Evolutionary conservation across 2,113 vertebrate genomes (phyloP).

Genomic region (Rynchops niger): DNA sequence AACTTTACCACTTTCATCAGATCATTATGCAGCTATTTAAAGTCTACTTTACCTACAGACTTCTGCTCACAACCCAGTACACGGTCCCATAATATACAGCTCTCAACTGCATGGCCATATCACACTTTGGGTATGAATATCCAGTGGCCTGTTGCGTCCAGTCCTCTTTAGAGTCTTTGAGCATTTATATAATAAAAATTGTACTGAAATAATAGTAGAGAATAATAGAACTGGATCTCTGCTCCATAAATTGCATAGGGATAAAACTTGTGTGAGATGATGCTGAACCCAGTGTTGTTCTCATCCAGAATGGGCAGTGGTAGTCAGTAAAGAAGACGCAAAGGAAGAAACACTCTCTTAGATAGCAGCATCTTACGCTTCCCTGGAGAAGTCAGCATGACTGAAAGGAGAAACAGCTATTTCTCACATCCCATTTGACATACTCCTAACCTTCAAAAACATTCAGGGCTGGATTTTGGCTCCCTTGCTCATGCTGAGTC

Average conservation of each 20-base stretch:
- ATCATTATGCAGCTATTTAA: neutral
- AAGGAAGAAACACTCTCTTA: neutral
- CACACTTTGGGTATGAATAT: neutral
- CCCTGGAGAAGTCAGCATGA: neutral
- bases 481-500: conserved; percentile 36
- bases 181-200: neutral
- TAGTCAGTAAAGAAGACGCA: neutral
- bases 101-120: neutral
- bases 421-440: conserved; percentile 1
- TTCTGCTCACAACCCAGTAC: neutral
- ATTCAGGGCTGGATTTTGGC: conserved; percentile 29
- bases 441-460: conserved; percentile 54
- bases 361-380: neutral
- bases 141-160: neutral
- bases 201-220: neutral
- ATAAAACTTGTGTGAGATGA: neutral
- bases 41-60: neutral
- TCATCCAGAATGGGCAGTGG: neutral
- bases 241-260: neutral
- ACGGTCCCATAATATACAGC: neutral
- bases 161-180: neutral
- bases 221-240: neutral
- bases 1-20: neutral
- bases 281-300: neutral
- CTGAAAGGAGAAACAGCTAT: neutral